These are phyloP conservation scores for Lathamus discolor DNA, from an alignment of 2,113 vertebrate genomes.

Conservation along the genomic window DNA sequence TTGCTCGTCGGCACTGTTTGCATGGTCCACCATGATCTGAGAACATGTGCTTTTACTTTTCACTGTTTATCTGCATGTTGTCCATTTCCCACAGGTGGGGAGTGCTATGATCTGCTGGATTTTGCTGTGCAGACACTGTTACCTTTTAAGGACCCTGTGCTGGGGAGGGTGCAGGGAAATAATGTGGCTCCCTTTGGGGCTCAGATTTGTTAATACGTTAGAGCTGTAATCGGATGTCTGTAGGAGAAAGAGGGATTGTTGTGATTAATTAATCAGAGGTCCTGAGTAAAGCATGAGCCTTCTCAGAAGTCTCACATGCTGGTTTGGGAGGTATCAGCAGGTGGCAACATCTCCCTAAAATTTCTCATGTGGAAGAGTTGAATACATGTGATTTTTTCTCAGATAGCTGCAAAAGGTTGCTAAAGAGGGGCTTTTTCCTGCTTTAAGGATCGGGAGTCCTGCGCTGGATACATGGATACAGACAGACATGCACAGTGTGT, in stretches of 20 bases:
- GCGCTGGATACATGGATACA: not conserved
- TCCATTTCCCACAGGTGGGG: not conserved
- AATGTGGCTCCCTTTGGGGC: not conserved
- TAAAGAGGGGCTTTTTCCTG: not conserved
- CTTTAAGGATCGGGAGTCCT: not conserved
- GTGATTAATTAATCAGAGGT: conserved; percentile 3
- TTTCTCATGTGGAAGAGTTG: not conserved
- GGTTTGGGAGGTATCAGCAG: conserved; percentile 5
- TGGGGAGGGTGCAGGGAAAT: not conserved
- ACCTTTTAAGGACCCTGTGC: not conserved
- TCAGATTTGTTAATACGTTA: not conserved
- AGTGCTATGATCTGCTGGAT: not conserved
- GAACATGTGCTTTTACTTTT: not conserved
- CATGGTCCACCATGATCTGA: fast-evolving
- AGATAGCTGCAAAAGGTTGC: not conserved
- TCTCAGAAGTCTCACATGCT: not conserved
- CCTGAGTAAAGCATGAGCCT: not conserved
- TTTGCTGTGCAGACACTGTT: not conserved
- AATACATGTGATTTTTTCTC: not conserved
- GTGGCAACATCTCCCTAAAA: conserved; percentile 1
- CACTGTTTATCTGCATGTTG: not conserved
- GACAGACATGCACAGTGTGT: not conserved
- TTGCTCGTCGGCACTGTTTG: not conserved
- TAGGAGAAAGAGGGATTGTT: not conserved
- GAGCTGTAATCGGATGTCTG: not conserved